Evolutionary conservation across 2,888 invertebrate species (phyloP), one percentile per base, ranked within the genome.

Genomic region (Hypsopygia costalis): DNA sequence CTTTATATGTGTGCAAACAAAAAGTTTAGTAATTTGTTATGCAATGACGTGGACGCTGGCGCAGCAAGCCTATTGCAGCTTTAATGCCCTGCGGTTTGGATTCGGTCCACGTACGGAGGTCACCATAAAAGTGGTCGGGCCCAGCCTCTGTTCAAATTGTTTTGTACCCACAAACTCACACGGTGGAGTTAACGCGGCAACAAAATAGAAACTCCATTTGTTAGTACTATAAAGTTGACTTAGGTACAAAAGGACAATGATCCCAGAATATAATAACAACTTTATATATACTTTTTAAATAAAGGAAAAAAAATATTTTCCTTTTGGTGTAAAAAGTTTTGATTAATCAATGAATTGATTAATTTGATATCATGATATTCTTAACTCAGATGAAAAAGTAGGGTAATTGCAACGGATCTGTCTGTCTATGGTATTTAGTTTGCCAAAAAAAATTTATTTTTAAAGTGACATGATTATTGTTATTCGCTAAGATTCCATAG

Each of bases 31-130:
- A 60, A 64, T 70, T 65, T 56, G 61, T 58, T 62, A 68, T 62
- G 67, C 65, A 57, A 51, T 52, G 55, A 62, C 64, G 57, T 51
- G 59, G 50, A 53, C 55, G 59, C 64, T 70, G 69, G 71, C 69
- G 68, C 72, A 73, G 58, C 62, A 60, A 68, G 72, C 71, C 68
- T 72, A 70, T 71, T 75, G 78, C 75, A 79, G 73, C 68, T 69
- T 75, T 80, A 74, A 76, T 74, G 73, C 55, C 49, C 54, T 77
- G 82, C 31, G 38, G 38, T 38, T 38, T 38, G 38, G 38, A 38
- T 22, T 38, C 38, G 31, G 32, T 22, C 38, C 38, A 38, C 38
- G 38, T 38, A 31, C 32, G 11, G 12, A 29, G 29, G 36, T 29
- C 36, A 36, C 36, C 30, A 36, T 36, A 36, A 36, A 36, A 36